Evolutionary conservation across 53 echinoderm and acorn worm genomes (phyloP).

Genomic region (Holothuria scabra): DNA sequence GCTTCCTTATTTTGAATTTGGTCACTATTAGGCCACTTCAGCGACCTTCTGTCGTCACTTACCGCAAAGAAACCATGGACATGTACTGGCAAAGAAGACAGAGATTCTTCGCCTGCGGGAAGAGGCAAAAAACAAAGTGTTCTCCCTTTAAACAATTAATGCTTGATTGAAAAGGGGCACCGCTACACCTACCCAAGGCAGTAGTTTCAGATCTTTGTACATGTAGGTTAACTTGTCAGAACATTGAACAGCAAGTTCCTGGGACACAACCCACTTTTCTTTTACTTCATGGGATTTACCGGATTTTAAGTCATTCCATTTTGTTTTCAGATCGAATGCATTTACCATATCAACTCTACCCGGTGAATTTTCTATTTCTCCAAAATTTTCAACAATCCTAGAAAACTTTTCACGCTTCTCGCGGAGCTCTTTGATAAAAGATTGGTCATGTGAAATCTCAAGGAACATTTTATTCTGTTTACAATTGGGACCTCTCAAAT

Average conservation of each 20-base stretch:
- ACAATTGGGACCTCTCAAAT: no score
- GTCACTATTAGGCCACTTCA: conserved; percentile 64
- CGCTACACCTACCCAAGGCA: conserved; percentile 62
- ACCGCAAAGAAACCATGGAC: conserved; percentile 62
- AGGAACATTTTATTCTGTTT: not conserved
- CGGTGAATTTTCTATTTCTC: not conserved
- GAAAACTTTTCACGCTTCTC: not conserved
- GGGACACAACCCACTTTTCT: conserved; percentile 23
- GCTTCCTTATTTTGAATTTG: conserved; percentile 46
- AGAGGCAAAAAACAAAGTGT: conserved; percentile 64
- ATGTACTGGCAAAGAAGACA: conserved; percentile 55
- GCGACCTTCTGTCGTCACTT: conserved; percentile 49
- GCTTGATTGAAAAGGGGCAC: conserved; percentile 28
- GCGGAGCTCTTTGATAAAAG: not conserved
- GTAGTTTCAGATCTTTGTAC: conserved; percentile 17
- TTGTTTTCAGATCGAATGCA: not conserved
- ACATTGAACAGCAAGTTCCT: not conserved
- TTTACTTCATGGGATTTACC: not conserved
- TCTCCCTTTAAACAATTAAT: conserved; percentile 24
- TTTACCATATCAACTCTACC: not conserved
- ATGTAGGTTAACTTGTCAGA: not conserved
- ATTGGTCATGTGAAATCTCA: not conserved
- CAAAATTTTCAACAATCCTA: not conserved
- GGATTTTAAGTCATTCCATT: not conserved
- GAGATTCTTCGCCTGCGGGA: conserved; percentile 50